These are phyloP conservation scores for Apis dorsata DNA, from an alignment of 1,140 invertebrate species.

Conservation along the genomic window DNA sequence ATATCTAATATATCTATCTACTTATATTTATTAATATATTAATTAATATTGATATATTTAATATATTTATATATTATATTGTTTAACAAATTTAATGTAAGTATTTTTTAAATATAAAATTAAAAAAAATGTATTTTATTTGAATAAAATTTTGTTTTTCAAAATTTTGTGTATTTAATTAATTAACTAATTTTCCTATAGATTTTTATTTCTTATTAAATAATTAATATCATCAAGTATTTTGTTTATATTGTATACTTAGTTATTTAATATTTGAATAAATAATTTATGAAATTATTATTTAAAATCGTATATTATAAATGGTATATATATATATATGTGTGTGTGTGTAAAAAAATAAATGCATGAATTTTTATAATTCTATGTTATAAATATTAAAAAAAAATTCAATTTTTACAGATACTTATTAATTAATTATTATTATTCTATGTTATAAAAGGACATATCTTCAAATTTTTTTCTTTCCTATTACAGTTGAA, in stretches of 20 bases:
- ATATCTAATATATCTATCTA: neutral
- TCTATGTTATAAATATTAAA: constrained; percentile 22
- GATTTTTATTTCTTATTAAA: neutral
- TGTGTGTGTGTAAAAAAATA: neutral
- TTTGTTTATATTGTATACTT: neutral
- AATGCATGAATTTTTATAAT: constrained; percentile 21
- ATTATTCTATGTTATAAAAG: neutral
- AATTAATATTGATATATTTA: neutral
- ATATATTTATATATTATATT: neutral
- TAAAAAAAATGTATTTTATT: constrained; percentile 32
- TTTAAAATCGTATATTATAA: no score
- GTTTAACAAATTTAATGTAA: constrained; percentile 25
- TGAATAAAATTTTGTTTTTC: constrained; percentile 46
- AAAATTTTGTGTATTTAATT: constrained; percentile 43
- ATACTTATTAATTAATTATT: neutral
- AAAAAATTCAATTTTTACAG: neutral
- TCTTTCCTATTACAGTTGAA: constrained; percentile 82
- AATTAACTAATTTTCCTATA: constrained; percentile 28
- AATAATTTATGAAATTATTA: neutral
- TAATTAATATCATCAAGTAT: neutral
- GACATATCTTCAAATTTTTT: constrained; percentile 35
- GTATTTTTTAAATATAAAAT: constrained; percentile 16
- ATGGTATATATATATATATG: no score
- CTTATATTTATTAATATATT: no score
- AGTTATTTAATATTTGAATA: neutral